These are phyloP conservation scores for Poeciliopsis turneri DNA, from an alignment of 2,797 vertebrate genomes.

Conservation along the genomic window DNA sequence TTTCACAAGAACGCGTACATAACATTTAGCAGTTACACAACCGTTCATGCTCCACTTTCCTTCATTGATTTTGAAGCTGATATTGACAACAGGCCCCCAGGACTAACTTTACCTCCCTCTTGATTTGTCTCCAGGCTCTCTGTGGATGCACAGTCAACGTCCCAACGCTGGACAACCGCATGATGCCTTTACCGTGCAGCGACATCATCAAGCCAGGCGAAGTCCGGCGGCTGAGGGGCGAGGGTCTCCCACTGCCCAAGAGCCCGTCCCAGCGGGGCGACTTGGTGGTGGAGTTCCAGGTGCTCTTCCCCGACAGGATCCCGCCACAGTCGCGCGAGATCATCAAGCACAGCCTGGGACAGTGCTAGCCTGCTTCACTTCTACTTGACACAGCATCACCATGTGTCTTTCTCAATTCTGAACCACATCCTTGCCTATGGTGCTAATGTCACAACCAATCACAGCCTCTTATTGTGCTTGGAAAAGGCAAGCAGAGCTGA, in stretches of 20 bases:
- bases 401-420: constrained; percentile 49
- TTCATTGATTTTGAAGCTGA: constrained; percentile 17
- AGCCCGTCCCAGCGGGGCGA: constrained; percentile 92
- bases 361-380: constrained; percentile 67
- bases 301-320: constrained; percentile 96
- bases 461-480: constrained; percentile 69
- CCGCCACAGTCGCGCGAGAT: constrained; percentile 95
- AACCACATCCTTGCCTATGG: constrained; percentile 64
- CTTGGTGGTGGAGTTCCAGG: constrained; percentile 97
- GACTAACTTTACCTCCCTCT: constrained; percentile 23
- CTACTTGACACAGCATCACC: constrained; percentile 32
- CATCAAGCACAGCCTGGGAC: constrained; percentile 95
- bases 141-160: constrained; percentile 96
- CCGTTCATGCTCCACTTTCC: constrained; percentile 31
- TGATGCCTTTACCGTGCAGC: constrained; percentile 93
- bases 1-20: constrained; percentile 35
- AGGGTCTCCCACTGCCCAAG: constrained; percentile 93
- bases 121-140: constrained; percentile 83
- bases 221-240: constrained; percentile 91
- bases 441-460: constrained; percentile 69
- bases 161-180: constrained; percentile 92
- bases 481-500: constrained; percentile 47
- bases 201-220: constrained; percentile 95
- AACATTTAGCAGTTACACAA: constrained; percentile 61
- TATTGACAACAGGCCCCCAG: constrained; percentile 17